Percentiles rank a stretch among this genome's conserved stretches.
These are phyloP conservation scores for Ia io DNA, from an alignment of 2,113 vertebrate genomes.

Conservation along the genomic window DNA sequence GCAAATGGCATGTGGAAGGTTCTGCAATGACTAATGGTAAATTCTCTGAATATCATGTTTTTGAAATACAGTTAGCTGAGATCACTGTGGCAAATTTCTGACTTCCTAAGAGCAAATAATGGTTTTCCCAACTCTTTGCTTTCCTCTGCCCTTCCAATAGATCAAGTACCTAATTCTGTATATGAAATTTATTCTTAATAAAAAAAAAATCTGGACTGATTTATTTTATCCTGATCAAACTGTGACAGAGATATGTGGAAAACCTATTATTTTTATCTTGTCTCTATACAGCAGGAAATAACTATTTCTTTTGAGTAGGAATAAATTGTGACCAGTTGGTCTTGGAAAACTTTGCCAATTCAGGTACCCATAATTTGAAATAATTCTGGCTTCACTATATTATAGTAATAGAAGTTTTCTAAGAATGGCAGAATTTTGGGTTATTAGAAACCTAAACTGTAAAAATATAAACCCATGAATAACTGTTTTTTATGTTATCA, in stretches of 20 bases:
- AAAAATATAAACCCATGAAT: not conserved
- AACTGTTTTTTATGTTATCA: not conserved
- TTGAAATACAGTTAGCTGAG: not conserved
- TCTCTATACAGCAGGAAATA: not conserved
- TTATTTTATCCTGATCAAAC: not conserved
- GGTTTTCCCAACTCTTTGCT: not conserved
- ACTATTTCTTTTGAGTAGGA: no score
- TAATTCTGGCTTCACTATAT: not conserved
- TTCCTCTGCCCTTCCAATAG: not conserved
- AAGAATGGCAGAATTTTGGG: not conserved
- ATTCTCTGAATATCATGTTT: not conserved
- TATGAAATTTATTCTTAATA: not conserved
- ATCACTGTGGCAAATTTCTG: not conserved
- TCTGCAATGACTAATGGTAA: not conserved
- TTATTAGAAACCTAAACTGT: not conserved
- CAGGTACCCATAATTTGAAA: not conserved
- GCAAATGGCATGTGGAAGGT: not conserved
- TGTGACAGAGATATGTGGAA: not conserved
- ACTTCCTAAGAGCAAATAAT: not conserved
- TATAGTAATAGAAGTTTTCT: not conserved
- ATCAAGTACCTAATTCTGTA: not conserved
- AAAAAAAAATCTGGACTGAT: not conserved
- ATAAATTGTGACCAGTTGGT: not conserved
- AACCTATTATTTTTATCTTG: not conserved
- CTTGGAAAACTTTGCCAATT: not conserved